These are phyloP conservation scores for Drosophila mimetica DNA, from an alignment of 2,888 invertebrate genomes.

Conservation along the genomic window DNA sequence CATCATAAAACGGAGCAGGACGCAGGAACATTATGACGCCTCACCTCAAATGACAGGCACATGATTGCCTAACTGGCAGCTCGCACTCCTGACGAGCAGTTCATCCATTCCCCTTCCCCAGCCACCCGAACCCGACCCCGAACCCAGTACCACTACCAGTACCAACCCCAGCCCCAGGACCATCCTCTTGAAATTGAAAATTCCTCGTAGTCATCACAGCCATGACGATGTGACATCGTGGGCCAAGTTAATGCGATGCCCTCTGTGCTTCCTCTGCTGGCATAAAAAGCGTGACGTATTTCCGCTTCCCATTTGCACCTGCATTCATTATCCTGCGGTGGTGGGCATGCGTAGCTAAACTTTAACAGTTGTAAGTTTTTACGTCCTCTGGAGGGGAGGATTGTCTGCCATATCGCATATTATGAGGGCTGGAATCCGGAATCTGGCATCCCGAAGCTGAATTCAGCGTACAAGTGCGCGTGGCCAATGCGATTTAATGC, in stretches of 20 bases:
- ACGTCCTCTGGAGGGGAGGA: slow-evolving; percentile 40
- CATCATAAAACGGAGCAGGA: slow-evolving; percentile 64
- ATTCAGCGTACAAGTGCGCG: slow-evolving; percentile 80
- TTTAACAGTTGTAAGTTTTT: slow-evolving; percentile 71
- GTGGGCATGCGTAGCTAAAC: slow-evolving; percentile 76
- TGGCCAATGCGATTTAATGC: slow-evolving; percentile 81
- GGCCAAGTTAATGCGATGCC: slow-evolving; percentile 20
- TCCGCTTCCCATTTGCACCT: slow-evolving; percentile 78
- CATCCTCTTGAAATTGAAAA: slow-evolving; percentile 70
- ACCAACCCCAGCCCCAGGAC: slow-evolving; percentile 5
- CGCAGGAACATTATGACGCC: slow-evolving; percentile 65
- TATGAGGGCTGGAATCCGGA: slow-evolving; percentile 14
- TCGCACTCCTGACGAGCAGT: slow-evolving; percentile 36
- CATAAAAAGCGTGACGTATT: slow-evolving; percentile 77
- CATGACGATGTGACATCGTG: slow-evolving; percentile 46
- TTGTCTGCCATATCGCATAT: not conserved
- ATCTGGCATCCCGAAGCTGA: slow-evolving; percentile 13
- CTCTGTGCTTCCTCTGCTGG: slow-evolving; percentile 35
- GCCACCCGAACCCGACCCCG: not conserved
- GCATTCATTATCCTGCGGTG: slow-evolving; percentile 71
- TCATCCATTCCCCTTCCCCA: slow-evolving; percentile 8
- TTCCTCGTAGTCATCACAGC: slow-evolving; percentile 71
- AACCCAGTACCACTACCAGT: slow-evolving; percentile 1
- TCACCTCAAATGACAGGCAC: slow-evolving; percentile 67
- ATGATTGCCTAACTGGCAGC: slow-evolving; percentile 65